These are phyloP conservation scores for Aphidius ervi DNA, from an alignment of 1,140 invertebrate species.

Conservation along the genomic window DNA sequence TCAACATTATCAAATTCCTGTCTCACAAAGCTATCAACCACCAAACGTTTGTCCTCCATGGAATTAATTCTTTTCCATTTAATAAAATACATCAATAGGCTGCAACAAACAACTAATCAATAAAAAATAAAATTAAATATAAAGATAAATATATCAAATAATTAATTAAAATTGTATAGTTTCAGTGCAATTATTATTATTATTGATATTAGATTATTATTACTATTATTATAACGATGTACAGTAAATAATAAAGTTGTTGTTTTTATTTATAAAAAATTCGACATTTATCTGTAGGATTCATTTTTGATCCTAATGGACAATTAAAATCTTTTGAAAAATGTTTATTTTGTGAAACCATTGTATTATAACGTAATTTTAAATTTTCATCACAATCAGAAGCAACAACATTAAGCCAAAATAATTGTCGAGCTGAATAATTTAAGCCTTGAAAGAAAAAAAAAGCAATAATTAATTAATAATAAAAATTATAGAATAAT, in stretches of 20 bases:
- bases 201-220: not conserved
- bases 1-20: conserved; percentile 39
- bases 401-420: conserved; percentile 19
- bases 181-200: too few species aligned
- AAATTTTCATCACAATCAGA: conserved; percentile 20
- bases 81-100: too few species aligned
- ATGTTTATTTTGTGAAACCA: conserved; percentile 17
- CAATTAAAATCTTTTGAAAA: conserved; percentile 22
- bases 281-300: conserved; percentile 16
- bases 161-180: too few species aligned
- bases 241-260: conserved; percentile 26
- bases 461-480: too few species aligned
- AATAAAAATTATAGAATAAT: not conserved
- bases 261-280: conserved; percentile 4
- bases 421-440: conserved; percentile 20
- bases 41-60: conserved; percentile 17
- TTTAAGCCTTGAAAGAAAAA: conserved; percentile 13
- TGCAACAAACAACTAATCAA: too few species aligned
- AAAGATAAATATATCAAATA: too few species aligned
- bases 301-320: conserved; percentile 15
- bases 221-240: conserved; percentile 16
- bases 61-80: too few species aligned
- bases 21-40: conserved; percentile 42
- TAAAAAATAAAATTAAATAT: too few species aligned
- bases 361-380: conserved; percentile 22